Percentiles rank a stretch among this genome's conserved stretches.
phyloP scores from a whole-genome alignment of 2,113 vertebrate species.

The Leuciscus idus region DNA sequence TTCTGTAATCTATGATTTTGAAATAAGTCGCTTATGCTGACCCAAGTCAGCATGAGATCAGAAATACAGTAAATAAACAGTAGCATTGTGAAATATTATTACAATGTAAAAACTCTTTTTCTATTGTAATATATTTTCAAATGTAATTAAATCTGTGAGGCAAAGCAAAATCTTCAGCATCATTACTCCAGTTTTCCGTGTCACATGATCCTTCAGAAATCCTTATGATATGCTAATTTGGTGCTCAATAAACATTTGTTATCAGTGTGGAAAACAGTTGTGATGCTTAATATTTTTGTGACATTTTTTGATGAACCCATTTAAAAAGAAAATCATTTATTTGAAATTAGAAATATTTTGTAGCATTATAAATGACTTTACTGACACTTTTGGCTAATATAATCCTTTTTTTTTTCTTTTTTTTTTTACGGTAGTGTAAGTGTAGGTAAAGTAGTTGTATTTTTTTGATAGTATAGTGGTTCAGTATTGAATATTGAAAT shows the following conservation, averaged over 20 bases:
- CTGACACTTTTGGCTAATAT: neutral
- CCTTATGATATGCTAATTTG: neutral
- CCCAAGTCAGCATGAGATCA: neutral
- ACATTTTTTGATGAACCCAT: no score
- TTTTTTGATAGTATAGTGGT: neutral
- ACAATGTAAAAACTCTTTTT: neutral
- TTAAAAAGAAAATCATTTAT: no score
- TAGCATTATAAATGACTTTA: neutral
- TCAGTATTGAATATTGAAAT: neutral
- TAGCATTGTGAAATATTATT: neutral
- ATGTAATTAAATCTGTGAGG: neutral
- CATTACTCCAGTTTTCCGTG: neutral
- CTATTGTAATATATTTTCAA: neutral
- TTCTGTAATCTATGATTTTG: neutral
- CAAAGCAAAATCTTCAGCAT: neutral
- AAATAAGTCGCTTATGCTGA: neutral
- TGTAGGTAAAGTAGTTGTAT: neutral
- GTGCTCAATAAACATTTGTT: neutral
- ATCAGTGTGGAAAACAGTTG: neutral
- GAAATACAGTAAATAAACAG: no score
- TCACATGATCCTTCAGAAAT: neutral
- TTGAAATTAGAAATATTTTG: no score
- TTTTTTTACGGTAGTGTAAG: neutral
- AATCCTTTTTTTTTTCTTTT: neutral
- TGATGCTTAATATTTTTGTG: neutral